phyloP scores from a whole-genome alignment of 2,888 invertebrate species.

The Amiota communis region DNA sequence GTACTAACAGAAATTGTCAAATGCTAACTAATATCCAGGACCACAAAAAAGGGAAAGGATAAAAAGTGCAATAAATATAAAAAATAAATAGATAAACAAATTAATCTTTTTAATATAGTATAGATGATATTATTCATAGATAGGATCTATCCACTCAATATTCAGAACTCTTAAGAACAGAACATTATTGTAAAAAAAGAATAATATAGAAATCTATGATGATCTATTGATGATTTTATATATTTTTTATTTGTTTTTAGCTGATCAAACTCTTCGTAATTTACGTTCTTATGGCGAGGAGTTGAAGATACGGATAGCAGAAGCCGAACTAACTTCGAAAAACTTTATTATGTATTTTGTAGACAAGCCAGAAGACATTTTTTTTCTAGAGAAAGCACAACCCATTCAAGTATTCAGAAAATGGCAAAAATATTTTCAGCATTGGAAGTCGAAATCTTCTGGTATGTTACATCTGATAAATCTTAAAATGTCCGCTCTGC shows the following conservation, averaged over 20 bases:
- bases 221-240: neutral
- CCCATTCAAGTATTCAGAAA: conserved; percentile 68
- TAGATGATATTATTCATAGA: too few species aligned
- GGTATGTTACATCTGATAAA: conserved; percentile 75
- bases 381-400: conserved; percentile 58
- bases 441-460: conserved; percentile 75
- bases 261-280: conserved; percentile 61
- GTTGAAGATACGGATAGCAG: conserved; percentile 72
- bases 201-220: too few species aligned
- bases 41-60: too few species aligned
- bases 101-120: too few species aligned
- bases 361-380: conserved; percentile 55
- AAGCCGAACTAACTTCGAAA: conserved; percentile 73
- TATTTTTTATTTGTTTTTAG: conserved; percentile 38
- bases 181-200: too few species aligned
- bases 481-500: conserved; percentile 74
- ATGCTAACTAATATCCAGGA: neutral
- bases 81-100: too few species aligned
- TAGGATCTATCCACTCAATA: too few species aligned
- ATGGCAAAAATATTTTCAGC: conserved; percentile 74
- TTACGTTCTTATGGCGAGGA: conserved; percentile 74
- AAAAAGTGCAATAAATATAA: too few species aligned
- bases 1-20: too few species aligned
- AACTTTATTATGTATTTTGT: conserved; percentile 72
- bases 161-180: too few species aligned